phyloP scores from a whole-genome alignment of 2,797 vertebrate genomes.

The Girardinus metallicus region DNA sequence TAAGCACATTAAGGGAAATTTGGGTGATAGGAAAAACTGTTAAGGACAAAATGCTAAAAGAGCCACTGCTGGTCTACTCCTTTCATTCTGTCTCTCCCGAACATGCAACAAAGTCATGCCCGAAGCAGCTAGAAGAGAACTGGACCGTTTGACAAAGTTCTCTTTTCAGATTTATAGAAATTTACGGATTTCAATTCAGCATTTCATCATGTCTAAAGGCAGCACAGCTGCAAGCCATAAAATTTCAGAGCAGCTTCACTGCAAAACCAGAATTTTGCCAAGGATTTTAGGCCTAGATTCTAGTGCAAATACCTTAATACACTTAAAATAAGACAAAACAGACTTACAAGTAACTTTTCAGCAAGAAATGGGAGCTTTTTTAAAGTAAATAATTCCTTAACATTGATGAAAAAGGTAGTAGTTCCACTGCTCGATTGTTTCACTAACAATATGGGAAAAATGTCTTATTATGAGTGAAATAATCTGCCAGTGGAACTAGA shows the following conservation, averaged over 20 bases:
- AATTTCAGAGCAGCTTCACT: background rate
- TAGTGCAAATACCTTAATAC: no score
- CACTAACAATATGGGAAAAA: no score
- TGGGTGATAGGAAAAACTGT: background rate
- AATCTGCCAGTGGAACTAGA: no score
- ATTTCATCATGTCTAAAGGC: background rate
- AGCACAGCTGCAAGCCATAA: background rate
- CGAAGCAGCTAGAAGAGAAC: background rate
- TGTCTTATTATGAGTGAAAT: no score
- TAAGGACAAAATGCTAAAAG: background rate
- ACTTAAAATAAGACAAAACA: no score
- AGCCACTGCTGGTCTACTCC: background rate
- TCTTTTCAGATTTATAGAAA: background rate
- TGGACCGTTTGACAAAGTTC: background rate
- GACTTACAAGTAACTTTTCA: no score
- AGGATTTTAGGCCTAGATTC: no score
- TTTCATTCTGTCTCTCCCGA: background rate
- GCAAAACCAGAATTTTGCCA: no score
- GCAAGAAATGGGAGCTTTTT: no score
- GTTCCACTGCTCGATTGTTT: no score
- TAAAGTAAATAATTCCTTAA: no score
- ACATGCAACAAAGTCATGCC: background rate
- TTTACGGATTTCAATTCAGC: background rate
- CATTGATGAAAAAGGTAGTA: no score
- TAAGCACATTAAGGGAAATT: background rate